Percentiles rank a stretch among this genome's conserved stretches.
Evolutionary conservation across 2,113 vertebrate genomes (phyloP).

Genomic region (Sapajus apella): DNA sequence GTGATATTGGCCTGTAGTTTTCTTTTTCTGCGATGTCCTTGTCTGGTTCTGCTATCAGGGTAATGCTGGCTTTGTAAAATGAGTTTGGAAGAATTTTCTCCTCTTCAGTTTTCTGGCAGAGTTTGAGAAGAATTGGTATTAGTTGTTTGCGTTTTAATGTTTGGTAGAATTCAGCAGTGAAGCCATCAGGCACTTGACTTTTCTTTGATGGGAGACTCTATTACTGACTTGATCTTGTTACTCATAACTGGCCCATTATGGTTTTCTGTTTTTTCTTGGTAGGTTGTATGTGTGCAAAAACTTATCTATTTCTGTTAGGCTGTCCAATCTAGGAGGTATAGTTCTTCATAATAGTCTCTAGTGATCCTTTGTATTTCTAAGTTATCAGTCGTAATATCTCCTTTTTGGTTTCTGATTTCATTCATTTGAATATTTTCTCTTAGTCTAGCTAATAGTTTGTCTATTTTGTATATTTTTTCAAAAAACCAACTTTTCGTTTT

Average conservation of each 20-base stretch:
- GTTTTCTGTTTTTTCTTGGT: not conserved
- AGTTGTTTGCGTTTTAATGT: not conserved
- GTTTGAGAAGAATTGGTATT: not conserved
- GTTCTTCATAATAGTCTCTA: not conserved
- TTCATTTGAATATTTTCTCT: not conserved
- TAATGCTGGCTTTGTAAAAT: not conserved
- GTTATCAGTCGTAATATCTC: not conserved
- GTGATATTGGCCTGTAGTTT: not conserved
- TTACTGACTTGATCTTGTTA: not conserved
- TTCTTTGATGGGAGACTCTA: not conserved
- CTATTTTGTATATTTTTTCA: not conserved
- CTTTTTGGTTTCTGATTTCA: not conserved
- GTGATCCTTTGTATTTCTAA: not conserved
- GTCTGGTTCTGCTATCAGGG: not conserved
- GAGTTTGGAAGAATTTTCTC: not conserved
- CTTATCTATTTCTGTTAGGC: not conserved
- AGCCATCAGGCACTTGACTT: not conserved
- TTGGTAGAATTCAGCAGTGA: not conserved
- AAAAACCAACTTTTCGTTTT: not conserved
- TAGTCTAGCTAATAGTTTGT: not conserved
- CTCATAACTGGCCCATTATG: not conserved
- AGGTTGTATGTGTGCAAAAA: not conserved
- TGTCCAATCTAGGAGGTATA: not conserved
- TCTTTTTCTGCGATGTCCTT: not conserved
- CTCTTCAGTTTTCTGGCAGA: not conserved